phyloP scores from a whole-genome alignment of 2,797 vertebrate species.

The Lindbergichthys nudifrons region DNA sequence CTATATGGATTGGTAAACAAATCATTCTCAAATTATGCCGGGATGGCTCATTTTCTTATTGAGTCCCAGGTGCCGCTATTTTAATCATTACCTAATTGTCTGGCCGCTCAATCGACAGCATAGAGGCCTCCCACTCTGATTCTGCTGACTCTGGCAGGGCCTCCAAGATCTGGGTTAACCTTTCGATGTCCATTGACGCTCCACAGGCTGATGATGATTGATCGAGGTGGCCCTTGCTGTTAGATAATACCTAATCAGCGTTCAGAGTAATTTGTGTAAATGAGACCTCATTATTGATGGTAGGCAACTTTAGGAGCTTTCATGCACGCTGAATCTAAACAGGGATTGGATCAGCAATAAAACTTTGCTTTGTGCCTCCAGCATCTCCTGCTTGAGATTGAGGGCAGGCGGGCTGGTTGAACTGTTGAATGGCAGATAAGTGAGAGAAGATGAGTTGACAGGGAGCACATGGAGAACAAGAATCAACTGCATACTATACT shows the following conservation, averaged over 20 bases:
- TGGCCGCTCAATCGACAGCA: conserved; percentile 93
- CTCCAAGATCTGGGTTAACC: conserved; percentile 93
- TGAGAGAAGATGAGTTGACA: conserved; percentile 71
- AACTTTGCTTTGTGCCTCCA: conserved; percentile 77
- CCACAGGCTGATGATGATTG: conserved; percentile 92
- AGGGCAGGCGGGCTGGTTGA: conserved; percentile 70
- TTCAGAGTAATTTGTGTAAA: conserved; percentile 96
- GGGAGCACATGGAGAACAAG: conserved; percentile 46
- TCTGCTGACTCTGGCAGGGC: conserved; percentile 95
- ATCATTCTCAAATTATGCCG: conserved; percentile 91
- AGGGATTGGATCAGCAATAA: conserved; percentile 83
- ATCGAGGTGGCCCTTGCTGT: conserved; percentile 93
- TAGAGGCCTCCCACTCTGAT: conserved; percentile 89
- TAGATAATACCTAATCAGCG: conserved; percentile 97
- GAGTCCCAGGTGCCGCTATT: conserved; percentile 89
- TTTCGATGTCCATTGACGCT: conserved; percentile 92
- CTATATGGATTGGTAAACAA: conserved; percentile 91
- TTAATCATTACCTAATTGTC: conserved; percentile 99
- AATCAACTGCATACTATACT: conserved; percentile 41
- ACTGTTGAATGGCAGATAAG: conserved; percentile 72
- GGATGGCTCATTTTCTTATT: conserved; percentile 92
- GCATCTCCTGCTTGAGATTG: conserved; percentile 72
- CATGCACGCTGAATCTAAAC: conserved; percentile 81
- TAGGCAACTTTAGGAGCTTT: conserved; percentile 87
- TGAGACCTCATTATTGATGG: conserved; percentile 96